A percentile compares a stretch with the other conserved stretches of the same genome.
Conservation (phyloP, 1,140 invertebrate species). For the Eulimnadia texana region DNA sequence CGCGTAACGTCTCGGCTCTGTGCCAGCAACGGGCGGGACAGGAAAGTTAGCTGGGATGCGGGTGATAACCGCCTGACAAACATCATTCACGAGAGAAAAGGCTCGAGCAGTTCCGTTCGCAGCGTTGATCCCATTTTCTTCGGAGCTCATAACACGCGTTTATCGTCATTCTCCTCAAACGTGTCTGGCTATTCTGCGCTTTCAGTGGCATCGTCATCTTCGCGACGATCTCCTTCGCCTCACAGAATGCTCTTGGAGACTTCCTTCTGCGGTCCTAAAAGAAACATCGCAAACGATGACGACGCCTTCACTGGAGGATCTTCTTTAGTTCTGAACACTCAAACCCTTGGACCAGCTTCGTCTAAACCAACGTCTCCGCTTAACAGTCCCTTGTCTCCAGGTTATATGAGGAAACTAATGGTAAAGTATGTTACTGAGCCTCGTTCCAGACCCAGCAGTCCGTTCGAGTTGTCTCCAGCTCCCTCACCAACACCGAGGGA, state of each 20-base stretch:
- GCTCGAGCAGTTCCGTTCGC: background rate
- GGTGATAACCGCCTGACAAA: background rate
- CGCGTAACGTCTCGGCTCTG: background rate
- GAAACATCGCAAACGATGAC: background rate
- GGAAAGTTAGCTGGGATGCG: background rate
- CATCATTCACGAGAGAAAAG: background rate
- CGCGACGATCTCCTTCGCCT: constrained; percentile 15
- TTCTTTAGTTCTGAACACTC: background rate
- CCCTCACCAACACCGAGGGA: constrained; percentile 13
- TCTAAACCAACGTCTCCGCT: background rate
- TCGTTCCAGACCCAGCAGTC: constrained; percentile 15
- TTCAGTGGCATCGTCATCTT: background rate
- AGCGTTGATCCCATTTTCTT: background rate
- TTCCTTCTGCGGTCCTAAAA: constrained; percentile 16
- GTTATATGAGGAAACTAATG: background rate
- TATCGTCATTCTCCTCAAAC: constrained; percentile 13
- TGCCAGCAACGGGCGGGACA: constrained; percentile 1
- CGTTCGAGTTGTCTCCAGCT: constrained; percentile 17
- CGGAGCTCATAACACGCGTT: background rate
- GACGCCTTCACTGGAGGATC: background rate
- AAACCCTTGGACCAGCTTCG: background rate
- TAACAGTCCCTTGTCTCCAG: background rate
- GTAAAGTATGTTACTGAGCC: constrained; percentile 12
- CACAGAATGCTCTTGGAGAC: constrained; percentile 19
- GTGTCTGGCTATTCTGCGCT: constrained; percentile 3